Percentiles rank a stretch among this genome's conserved stretches.
Conservation (phyloP, 2,113 vertebrate species). For the Pluvialis apricaria region DNA sequence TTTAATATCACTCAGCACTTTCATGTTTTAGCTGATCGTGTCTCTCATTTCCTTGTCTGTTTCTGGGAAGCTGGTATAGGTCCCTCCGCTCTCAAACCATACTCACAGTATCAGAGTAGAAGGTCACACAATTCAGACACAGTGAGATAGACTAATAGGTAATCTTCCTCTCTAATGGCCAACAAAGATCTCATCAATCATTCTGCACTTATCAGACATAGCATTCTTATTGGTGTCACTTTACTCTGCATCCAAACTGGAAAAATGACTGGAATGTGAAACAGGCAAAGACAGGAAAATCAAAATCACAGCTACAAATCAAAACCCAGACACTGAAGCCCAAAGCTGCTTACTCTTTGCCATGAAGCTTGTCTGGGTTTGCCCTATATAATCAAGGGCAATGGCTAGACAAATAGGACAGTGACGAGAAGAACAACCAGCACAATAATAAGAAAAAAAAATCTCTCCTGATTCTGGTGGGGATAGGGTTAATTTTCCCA, state of each 20-base stretch:
- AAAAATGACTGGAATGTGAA: background rate
- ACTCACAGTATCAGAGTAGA: background rate
- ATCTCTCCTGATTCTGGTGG: no score
- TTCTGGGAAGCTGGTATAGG: background rate
- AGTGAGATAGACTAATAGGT: background rate
- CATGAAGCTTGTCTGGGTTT: background rate
- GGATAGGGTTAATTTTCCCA: no score
- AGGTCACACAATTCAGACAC: background rate
- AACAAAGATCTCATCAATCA: background rate
- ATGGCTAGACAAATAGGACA: no score
- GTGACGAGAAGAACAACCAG: no score
- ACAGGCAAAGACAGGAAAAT: background rate
- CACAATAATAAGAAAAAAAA: no score
- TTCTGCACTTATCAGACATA: background rate
- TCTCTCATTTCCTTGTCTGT: background rate
- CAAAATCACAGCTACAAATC: background rate
- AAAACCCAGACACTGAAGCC: background rate
- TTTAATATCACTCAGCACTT: background rate
- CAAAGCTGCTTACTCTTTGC: background rate
- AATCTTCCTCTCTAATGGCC: background rate
- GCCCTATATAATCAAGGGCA: no score
- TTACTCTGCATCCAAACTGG: background rate
- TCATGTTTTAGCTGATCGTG: background rate
- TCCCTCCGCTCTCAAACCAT: background rate
- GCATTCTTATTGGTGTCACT: background rate